Percentiles rank a stretch among this genome's conserved stretches.
phyloP scores from a whole-genome alignment of 2,797 vertebrate genomes.

The Chloroceryle inda region DNA sequence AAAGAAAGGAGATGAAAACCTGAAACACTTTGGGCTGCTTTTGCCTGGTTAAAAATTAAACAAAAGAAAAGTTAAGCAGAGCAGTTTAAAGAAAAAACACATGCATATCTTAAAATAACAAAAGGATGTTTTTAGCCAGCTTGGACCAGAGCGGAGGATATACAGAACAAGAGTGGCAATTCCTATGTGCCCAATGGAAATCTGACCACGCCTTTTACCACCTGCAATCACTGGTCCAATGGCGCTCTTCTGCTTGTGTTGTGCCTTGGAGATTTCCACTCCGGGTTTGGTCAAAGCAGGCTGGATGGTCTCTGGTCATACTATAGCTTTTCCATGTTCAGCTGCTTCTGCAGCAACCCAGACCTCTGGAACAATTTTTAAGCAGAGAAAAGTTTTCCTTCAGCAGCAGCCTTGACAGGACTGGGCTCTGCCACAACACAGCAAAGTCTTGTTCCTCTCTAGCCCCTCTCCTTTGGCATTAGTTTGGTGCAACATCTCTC shows the following conservation, averaged over 20 bases:
- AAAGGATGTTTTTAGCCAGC: background rate
- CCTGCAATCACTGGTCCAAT: accelerated
- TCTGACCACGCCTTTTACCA: background rate
- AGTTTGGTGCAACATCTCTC: background rate
- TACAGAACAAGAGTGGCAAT: background rate
- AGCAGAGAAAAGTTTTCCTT: accelerated
- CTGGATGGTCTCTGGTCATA: background rate
- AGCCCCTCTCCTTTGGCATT: background rate
- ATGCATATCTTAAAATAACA: background rate
- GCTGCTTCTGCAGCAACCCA: background rate
- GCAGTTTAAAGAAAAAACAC: background rate
- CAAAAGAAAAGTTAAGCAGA: background rate
- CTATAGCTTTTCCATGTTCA: background rate
- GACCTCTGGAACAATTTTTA: background rate
- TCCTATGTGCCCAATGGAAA: background rate
- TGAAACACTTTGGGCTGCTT: background rate
- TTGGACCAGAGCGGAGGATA: background rate
- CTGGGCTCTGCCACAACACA: background rate
- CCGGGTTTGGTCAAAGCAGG: background rate
- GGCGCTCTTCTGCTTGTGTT: background rate
- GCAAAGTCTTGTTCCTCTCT: background rate
- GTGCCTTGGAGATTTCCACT: background rate
- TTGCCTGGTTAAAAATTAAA: background rate
- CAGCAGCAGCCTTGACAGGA: background rate
- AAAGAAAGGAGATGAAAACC: background rate